Evolutionary conservation across 2,888 invertebrate species (phyloP), one percentile per base, ranked within the genome.

Genomic region (Epiblema foenella): DNA sequence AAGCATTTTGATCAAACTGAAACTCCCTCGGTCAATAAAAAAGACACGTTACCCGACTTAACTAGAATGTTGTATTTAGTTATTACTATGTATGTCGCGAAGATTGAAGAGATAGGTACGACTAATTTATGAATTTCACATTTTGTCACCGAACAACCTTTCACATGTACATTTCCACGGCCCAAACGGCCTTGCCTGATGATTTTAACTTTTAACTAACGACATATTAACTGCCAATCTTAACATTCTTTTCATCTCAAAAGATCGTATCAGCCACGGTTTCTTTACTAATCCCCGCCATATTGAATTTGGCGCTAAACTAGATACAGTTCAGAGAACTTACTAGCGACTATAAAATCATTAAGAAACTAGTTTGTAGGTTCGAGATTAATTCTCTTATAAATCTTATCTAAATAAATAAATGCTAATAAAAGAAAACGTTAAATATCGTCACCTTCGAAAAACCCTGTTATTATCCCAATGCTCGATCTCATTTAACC

Each of bases 281-380:
- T 3, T 10, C 18, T 18, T 11, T 56, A 29, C 29, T n/a, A 2
- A 29, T 8, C 7, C 9, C 7, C 7, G 8, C 11, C 2, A 24
- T 29, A 15, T 29, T 56, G 7, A n/a, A n/a, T 20, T 3, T 20
- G 52, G 12, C 1, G 12, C 10, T 24, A 56, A 29, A n/a, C 56
- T 29, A 56, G 12, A 11, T 54, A 24, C 9, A 29, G 15, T 18
- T 57, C 17, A 37, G 4, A 37, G 57, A 57, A 37, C n/a, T 12
- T 54, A 54, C 8, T 57, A 57, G 33, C 17, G 2, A 2, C 57
- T 57, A 37, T 37, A n/a, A 57, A 37, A n/a, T 17, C 57, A 57
- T 37, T 37, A 37, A 10, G 17, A 37, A 57, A 57, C 57, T 12
- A 57, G 57, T 57, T 57, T 57, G 37, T 9, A 57, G 4, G 18